These are phyloP conservation scores for Melinaea menophilus DNA, from an alignment of 2,888 invertebrate genomes.

Conservation along the genomic window DNA sequence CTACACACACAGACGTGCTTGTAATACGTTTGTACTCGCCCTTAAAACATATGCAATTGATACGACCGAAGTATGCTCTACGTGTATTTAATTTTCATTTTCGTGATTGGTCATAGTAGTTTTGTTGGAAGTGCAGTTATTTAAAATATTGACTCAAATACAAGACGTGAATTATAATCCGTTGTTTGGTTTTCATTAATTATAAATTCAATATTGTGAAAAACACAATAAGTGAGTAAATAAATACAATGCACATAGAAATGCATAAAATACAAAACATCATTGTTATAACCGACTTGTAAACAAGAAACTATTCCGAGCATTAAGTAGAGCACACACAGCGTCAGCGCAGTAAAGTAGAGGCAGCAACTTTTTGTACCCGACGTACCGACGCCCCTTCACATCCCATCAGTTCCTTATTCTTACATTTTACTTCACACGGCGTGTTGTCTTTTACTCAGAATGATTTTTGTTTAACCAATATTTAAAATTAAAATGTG, in stretches of 20 bases:
- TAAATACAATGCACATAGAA: background rate
- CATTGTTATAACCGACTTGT: background rate
- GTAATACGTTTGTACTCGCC: constrained; percentile 39
- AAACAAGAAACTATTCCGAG: constrained; percentile 16
- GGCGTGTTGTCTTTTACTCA: constrained; percentile 49
- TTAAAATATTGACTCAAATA: too few species aligned
- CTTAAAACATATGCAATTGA: constrained; percentile 46
- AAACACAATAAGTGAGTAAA: background rate
- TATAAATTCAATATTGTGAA: too few species aligned
- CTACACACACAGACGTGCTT: constrained; percentile 38
- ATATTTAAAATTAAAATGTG: constrained; percentile 8
- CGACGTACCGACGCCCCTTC: constrained; percentile 69
- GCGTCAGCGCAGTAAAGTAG: constrained; percentile 49
- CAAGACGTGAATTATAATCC: too few species aligned
- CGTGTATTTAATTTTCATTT: constrained; percentile 20
- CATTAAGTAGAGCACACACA: constrained; percentile 59
- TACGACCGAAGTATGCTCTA: constrained; percentile 46
- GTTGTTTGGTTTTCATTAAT: too few species aligned
- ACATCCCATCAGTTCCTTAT: constrained; percentile 69
- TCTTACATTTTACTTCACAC: constrained; percentile 55
- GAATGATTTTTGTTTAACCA: constrained; percentile 3
- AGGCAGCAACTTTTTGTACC: constrained; percentile 72
- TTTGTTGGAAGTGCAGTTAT: too few species aligned
- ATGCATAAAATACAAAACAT: background rate
- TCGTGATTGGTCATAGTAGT: too few species aligned